Evolutionary conservation across 53 echinoderm and acorn worm species (phyloP), one percentile per base, ranked within the genome.

Genomic region (Antedon mediterranea): DNA sequence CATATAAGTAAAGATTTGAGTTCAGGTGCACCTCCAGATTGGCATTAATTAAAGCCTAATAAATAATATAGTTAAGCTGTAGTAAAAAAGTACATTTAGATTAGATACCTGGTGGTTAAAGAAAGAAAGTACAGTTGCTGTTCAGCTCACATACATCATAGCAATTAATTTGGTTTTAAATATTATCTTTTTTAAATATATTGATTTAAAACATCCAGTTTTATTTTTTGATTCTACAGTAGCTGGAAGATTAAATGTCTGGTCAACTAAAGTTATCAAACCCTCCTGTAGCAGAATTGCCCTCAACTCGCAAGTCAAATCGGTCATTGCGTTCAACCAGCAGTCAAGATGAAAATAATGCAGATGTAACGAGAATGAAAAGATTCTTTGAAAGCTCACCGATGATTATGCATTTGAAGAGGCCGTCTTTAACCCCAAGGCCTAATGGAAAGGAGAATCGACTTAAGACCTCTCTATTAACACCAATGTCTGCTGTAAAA

Each of bases 311-410:
- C 14, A 57, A 23, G 57, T 3, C 57, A 2, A 37, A n/a, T n/a
- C 5, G 57, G 20, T 57, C 57, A 57, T 23, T 18, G 23, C 11
- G 23, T 9, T 57, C 20, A 57, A 18, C 57, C 23, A 57, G 57
- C 23, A 57, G 23, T 57, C 7, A 57, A 18, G 20, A 57, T 57
- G 57, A 57, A 23, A 57, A 57, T 9, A 57, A 72, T 43, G 42
- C 79, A 0, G 74, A 29, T n/a, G 84, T 84, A 32, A 43, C 74
- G 28, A 42, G 71, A 15, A 79, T 74, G 84, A 84, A 84, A 57
- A 73, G 32, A 29, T 31, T 78, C 3, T 79, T 84, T 29, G 84
- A 84, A 71, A 78, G 31, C 27, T 57, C 78, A 26, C 78, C 84
- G 11, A 79, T 23, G 33, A 31, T 70, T 7, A 73, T 29, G 43